Evolutionary conservation across 2,888 invertebrate species (phyloP).

Genomic region (Incurvaria masculella): DNA sequence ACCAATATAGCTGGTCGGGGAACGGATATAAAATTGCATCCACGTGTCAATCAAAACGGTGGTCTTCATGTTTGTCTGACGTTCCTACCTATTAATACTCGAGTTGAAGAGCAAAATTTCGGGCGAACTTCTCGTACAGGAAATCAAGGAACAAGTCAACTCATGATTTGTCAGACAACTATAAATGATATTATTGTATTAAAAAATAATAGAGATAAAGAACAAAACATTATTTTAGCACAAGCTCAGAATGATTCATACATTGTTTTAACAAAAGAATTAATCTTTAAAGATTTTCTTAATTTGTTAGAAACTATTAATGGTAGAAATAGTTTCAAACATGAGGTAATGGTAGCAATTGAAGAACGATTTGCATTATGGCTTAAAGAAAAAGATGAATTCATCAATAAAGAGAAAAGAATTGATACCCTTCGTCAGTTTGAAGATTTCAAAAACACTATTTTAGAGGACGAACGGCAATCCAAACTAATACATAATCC

Average conservation of each 20-base stretch:
- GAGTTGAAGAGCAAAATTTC: constrained; percentile 13
- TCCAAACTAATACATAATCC: constrained; percentile 11
- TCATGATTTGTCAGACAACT: constrained; percentile 4
- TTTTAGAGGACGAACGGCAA: constrained; percentile 3
- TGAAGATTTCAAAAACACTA: constrained; percentile 5
- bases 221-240: constrained; percentile 2
- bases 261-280: constrained; percentile 9
- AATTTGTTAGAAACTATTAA: constrained; percentile 6
- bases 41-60: constrained; percentile 9
- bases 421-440: background rate
- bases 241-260: constrained; percentile 3
- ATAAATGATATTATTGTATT: background rate
- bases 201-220: constrained; percentile 3
- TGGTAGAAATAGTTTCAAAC: constrained; percentile 1
- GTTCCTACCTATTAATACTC: constrained; percentile 10
- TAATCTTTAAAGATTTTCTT: constrained; percentile 10
- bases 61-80: constrained; percentile 13
- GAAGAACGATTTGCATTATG: constrained; percentile 13
- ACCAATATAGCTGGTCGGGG: constrained; percentile 14
- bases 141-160: constrained; percentile 11
- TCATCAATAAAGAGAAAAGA: background rate
- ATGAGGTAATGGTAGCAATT: constrained; percentile 6
- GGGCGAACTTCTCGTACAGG: constrained; percentile 14
- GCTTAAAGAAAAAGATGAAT: constrained; percentile 6
- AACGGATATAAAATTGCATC: constrained; percentile 11